phyloP scores from a whole-genome alignment of 1,140 invertebrate species.

The Brachionus manjavacas region DNA sequence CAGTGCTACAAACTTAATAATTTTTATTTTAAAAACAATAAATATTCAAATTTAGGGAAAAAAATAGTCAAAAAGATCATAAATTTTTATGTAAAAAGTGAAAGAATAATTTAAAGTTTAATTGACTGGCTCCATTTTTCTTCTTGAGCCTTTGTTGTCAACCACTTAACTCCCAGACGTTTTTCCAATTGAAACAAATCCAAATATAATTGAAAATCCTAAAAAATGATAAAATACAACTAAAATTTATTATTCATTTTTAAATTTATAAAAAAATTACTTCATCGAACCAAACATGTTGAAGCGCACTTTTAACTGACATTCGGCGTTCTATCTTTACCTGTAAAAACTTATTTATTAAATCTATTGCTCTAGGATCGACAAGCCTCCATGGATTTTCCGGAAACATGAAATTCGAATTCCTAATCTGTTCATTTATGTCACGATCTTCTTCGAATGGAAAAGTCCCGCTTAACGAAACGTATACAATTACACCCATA shows the following conservation, averaged over 20 bases:
- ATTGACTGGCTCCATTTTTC: constrained; percentile 31
- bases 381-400: not conserved
- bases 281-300: not conserved
- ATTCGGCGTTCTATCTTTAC: constrained; percentile 27
- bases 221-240: not conserved
- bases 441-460: constrained; percentile 40
- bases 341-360: constrained; percentile 33
- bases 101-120: not conserved
- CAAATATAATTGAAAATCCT: constrained; percentile 34
- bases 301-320: constrained; percentile 24
- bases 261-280: not conserved
- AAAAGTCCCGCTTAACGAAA: constrained; percentile 47
- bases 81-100: too few species aligned
- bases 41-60: not conserved
- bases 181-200: constrained; percentile 30
- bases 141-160: constrained; percentile 15
- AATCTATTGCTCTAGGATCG: not conserved
- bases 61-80: too few species aligned
- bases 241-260: too few species aligned
- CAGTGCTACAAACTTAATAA: too few species aligned
- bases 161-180: not conserved
- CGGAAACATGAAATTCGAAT: constrained; percentile 41
- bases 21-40: not conserved
- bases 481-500: constrained; percentile 96
- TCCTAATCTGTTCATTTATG: constrained; percentile 34